Evolutionary conservation across 2,113 vertebrate species (phyloP), one percentile per base, ranked within the genome.

Genomic region (Chascanopsetta lugubris): DNA sequence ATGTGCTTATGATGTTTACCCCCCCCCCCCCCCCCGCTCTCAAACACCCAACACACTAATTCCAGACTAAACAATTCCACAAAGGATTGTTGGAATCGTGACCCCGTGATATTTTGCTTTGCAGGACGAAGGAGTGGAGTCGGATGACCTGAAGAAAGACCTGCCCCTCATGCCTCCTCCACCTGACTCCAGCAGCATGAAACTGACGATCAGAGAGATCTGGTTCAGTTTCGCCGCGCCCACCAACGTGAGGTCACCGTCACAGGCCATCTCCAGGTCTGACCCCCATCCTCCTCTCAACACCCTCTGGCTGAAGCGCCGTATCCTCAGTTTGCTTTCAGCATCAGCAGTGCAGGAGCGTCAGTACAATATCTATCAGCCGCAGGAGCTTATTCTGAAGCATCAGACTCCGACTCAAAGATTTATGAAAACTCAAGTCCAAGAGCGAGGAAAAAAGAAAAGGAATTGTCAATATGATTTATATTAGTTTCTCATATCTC

Each of bases 141-240:
- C 97, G 9, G 97, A 99, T 69, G 96, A 99, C 75, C 85, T 99
- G 30, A 99, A 99, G 84, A 99, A 98, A 90, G 97, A 99, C 70
- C 92, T 98, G 18, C 96, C 96, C 12, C 91, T 98, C 64, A 94
- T 97, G 94, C 97, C 97, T 6, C 97, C 97, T 2, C 97, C 97
- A 0, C 97, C 96, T 21, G 97, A 99, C 79, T 98, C 97, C 61
- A 98, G 97, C 92, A 99, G 96, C 87, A 99, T 99, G 97, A 99
- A 99, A 83, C 71, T 99, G 64, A 97, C 94, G 43, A 96, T 99
- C 77, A 94, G 94, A 68, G 96, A 99, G 91, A 98, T 99, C 75
- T 99, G 97, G 97, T 99, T 99, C 85, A 99, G 97, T 85, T 99
- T 99, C 77, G 97, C 97, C 8, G 97, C 97, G 8, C 97, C 97